Base-by-base conservation (phyloP, 2,888 invertebrate genomes). In the Plagodis pulveraria region DNA sequence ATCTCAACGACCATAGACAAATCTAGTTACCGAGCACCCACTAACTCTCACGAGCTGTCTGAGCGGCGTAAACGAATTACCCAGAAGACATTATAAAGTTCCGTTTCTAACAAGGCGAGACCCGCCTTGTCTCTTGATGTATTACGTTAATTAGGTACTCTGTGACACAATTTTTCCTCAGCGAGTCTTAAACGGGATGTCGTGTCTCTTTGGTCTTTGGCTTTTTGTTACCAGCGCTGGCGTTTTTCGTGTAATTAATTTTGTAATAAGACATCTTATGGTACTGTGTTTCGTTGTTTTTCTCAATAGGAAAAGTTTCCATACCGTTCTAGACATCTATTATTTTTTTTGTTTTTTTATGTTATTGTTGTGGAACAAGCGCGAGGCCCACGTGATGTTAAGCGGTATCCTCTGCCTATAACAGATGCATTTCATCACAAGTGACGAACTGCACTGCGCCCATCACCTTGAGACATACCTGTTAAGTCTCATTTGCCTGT, bases 141-240 rank as follows among this genome's bases (percentile, higher is more conserved):
- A 81, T 81, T 74, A 78, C 74, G 72, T 76, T 80, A 80, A 80
- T 81, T 77, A 78, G 75, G 70, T 64, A 69, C 72, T 67, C 67
- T 65, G 64, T 56, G 69, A 50, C 65, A 71, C 73, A 66, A 76
- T 79, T 80, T 78, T 76, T 80, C 74, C 63, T 61, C 34, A 48
- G 47, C 22, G 34, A 48, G 43, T 50, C 59, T 55, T 54, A 45
- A 53, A 54, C 50, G 50, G 50, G 54, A 41, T 46, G 59, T 55
- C 54, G 46, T 53, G 53, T 46, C 50, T 34, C 43, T 51, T 55
- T 50, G 7, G 40, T 60, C 56, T 22, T 51, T 56, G 48, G 41
- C 36, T 56, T 56, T 51, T 48, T 51, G 51, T 12, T 36, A 34
- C 32, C 12, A n/a, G 40, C 40, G 8, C 2, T 40, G 10, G 40